Evolutionary conservation across 2,797 vertebrate genomes (phyloP), one percentile per base, ranked within the genome.

Genomic region (Macrochelys suwanniensis): DNA sequence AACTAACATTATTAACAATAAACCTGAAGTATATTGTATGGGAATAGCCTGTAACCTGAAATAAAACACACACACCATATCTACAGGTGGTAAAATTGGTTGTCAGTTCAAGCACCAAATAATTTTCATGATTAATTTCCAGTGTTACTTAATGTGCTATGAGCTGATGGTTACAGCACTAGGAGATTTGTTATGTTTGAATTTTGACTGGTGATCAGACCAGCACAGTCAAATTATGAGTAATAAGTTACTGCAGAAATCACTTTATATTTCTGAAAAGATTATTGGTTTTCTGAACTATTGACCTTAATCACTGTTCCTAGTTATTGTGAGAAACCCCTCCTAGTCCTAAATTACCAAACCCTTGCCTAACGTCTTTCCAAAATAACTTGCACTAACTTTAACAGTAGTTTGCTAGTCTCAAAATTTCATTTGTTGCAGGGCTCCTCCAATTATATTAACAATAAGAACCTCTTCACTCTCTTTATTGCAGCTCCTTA

Each of bases 191-290:
- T 81, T 88, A 51, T 45, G 31, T 79, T 88, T 1, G 11, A 57
- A 51, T 95, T 91, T 93, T 50, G 81, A 23, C 5, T 82, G 91
- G 26, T 77, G 84, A 65, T 93, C 0, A 0, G 61, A 77, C 11
- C 42, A 82, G 4, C 80, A 65, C 53, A 88, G 78, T 57, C 65
- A 56, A 89, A 83, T 78, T 71, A 9, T 84, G n/a, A 93, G 2
- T 89, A 92, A 74, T 53, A 78, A 77, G 50, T 47, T 85, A 11
- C 80, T 95, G 87, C 33, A 85, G 42, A 81, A 89, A 74, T 49
- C 45, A 51, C 7, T 37, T 85, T 8, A 2, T 0, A 0, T 86
- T 92, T 87, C 61, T n/a, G 17, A n/a, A 68, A 68, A 85, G 51
- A 82, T 88, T 74, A 15, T 45, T 74, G 26, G 10, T 84, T 84